A percentile compares a stretch with the other conserved stretches of the same genome.
phyloP scores from a whole-genome alignment of 2,113 vertebrate genomes.

The Candoia aspera region DNA sequence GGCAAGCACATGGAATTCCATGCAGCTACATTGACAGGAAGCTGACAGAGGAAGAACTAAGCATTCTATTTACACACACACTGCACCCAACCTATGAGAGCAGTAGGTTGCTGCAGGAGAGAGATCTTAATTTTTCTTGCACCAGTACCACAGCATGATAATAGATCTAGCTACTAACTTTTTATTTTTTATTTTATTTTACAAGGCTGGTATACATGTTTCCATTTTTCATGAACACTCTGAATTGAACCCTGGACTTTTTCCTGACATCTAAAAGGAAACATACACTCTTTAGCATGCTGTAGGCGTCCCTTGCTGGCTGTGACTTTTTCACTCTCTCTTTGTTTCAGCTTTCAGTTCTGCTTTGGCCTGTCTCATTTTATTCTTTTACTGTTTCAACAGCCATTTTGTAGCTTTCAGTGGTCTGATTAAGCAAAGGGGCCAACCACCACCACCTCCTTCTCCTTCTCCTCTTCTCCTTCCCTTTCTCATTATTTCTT shows the following conservation, averaged over 20 bases:
- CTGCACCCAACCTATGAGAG: neutral
- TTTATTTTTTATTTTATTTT: neutral
- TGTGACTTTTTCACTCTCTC: neutral
- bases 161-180: neutral
- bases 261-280: neutral
- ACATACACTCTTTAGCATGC: neutral
- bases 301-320: neutral
- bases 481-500: neutral
- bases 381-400: neutral
- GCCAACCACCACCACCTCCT: no score
- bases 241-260: neutral
- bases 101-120: neutral
- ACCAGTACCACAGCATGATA: neutral
- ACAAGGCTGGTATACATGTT: neutral
- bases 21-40: neutral
- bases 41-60: neutral
- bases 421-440: constrained; percentile 7
- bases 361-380: neutral
- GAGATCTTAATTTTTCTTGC: neutral
- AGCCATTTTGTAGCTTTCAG: neutral
- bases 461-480: neutral
- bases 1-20: neutral
- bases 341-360: neutral
- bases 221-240: no score
- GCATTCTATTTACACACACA: neutral